Evolutionary conservation across 1,140 invertebrate species (phyloP), one percentile per base, ranked within the genome.

Genomic region (Araneus ventricosus): DNA sequence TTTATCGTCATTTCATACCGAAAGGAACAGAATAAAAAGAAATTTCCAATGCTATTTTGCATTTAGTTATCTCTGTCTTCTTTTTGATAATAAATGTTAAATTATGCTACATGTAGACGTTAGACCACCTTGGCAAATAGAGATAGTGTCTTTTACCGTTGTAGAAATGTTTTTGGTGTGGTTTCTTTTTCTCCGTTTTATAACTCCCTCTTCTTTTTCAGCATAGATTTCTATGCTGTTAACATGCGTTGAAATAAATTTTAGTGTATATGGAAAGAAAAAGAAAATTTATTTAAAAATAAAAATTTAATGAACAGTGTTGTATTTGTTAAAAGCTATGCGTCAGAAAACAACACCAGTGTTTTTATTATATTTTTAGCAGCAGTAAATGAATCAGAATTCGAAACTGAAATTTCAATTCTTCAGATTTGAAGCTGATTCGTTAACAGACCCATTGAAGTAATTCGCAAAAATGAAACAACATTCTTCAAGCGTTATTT

Each of bases 81-180:
- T 27, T 75, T 75, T 75, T 17, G 20, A 75, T 30, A 75, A 75
- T 75, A 75, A 75, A 75, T 75, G 70, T 20, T 75, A 75, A 75
- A 75, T 37, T 75, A 75, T 75, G 34, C 30, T 17, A 20, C 34
- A 75, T 75, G 3, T 17, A 75, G 27, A 30, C 34, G 70, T 75
- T 75, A 34, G 8, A 52, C 45, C 45, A 17, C 17, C 45, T 52
- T 52, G 45, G 45, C 45, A 52, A 52, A 14, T 17, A 52, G 45
- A 52, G 30, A 75, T 30, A 7, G 70, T 34, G 34, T 75, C 30
- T 34, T 4, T 20, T 75, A 34, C 34, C 70, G 17, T 75, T 30
- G 8, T 75, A 20, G 70, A 34, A 67, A 75, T 14, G 22, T 27
- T 34, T 34, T 14, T 17, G 27, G 34, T 70, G 14, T 34, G 20